phyloP scores from a whole-genome alignment of 2,797 vertebrate species.

The Thaleichthys pacificus region DNA sequence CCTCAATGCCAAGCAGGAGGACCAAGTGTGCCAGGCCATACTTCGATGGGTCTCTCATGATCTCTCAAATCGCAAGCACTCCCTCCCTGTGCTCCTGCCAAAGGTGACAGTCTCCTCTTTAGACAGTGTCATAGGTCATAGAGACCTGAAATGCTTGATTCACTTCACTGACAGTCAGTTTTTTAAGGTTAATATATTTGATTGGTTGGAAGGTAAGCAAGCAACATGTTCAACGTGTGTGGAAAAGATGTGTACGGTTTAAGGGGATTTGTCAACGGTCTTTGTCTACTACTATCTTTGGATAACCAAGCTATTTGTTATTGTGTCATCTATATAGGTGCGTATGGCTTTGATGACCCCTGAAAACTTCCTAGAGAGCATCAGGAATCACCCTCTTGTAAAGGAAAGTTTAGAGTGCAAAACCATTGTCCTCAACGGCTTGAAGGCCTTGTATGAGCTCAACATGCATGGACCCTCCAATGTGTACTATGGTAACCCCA shows the following conservation, averaged over 20 bases:
- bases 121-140: not conserved
- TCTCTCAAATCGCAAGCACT: slow-evolving; percentile 14
- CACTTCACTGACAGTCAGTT: not conserved
- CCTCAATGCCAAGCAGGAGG: slow-evolving; percentile 75
- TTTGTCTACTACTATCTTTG: not conserved
- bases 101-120: slow-evolving; percentile 40
- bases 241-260: no score
- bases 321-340: slow-evolving; percentile 5
- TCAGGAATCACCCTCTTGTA: slow-evolving; percentile 21
- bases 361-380: slow-evolving; percentile 16
- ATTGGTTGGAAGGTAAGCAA: not conserved
- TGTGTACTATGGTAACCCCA: slow-evolving; percentile 33
- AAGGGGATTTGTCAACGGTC: not conserved
- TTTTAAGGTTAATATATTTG: not conserved
- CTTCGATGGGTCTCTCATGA: slow-evolving; percentile 38
- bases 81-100: slow-evolving; percentile 31
- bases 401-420: slow-evolving; percentile 31
- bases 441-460: slow-evolving; percentile 58
- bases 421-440: slow-evolving; percentile 54
- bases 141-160: not conserved
- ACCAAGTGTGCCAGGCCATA: slow-evolving; percentile 32
- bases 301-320: not conserved
- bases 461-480: slow-evolving; percentile 27
- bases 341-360: slow-evolving; percentile 14
- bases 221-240: not conserved